Base-by-base conservation (phyloP, 1,140 invertebrate species). In the Drosophila kanapiae region DNA sequence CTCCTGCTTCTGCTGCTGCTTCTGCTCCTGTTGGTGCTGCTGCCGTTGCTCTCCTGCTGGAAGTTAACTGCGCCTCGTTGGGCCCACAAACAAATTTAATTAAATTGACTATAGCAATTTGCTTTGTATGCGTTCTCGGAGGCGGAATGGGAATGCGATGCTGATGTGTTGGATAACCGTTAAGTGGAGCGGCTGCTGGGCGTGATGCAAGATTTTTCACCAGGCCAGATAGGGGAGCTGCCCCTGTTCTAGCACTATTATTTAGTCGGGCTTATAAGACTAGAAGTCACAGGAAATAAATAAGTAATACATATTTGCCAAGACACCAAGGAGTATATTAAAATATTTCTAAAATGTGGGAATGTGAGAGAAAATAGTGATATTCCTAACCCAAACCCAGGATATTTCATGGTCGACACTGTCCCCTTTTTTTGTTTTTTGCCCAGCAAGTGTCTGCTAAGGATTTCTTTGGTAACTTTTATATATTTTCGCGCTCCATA, bases 51-150 rank as follows among this genome's bases (percentile, higher is more conserved):
- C 40, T n/a, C n/a, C 74, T 47, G 78, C 60, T 43, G 27, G 59
- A 16, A 59, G 62, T 63, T 63, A 82, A 60, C 63, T 67, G 54
- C 67, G 83, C 75, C 85, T 75, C 64, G 82, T 65, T 86, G 68
- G 68, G 71, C 80, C 53, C 77, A 90, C 84, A 88, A 90, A 88
- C 84, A 88, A 90, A 88, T 88, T 88, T 88, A 88, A 88, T 88
- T 88, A 90, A 88, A 88, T 88, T 88, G 84, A 88, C 80, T 88
- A 83, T 69, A 88, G 81, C 86, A 85, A 85, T 91, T 88, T 90
- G 78, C 75, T 88, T 90, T 90, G 80, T 75, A 45, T 79, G 75
- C 60, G 59, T 67, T 61, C 72, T 65, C 38, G 63, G 58, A 63
- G 67, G 64, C 79, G 53, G 70, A 75, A 79, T 82, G 48, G 29